Evolutionary conservation across 2,888 invertebrate species (phyloP).

Genomic region (Drosophila kanekoi): DNA sequence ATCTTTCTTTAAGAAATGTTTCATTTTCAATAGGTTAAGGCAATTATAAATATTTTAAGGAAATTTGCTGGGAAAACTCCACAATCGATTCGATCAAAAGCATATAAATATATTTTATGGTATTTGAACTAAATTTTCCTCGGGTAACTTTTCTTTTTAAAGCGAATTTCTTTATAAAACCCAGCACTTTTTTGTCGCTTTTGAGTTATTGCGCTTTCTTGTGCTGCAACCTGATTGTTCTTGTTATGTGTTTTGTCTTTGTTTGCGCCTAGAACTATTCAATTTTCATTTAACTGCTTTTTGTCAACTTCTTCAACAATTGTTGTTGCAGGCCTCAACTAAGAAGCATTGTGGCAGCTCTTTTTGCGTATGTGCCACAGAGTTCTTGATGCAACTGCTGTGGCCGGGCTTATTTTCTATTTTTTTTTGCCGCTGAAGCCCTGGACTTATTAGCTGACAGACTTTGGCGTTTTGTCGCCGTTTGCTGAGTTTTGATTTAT

Average conservation of each 20-base stretch:
- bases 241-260: background rate
- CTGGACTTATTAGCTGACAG: slow-evolving; percentile 42
- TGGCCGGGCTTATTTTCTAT: background rate
- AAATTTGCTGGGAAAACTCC: too few species aligned
- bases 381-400: slow-evolving; percentile 20
- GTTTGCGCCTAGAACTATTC: background rate
- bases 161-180: too few species aligned
- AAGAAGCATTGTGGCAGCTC: slow-evolving; percentile 24
- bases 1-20: too few species aligned
- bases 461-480: slow-evolving; percentile 33
- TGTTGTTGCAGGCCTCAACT: slow-evolving; percentile 16
- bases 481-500: slow-evolving; percentile 42
- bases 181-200: too few species aligned
- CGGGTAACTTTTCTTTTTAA: too few species aligned
- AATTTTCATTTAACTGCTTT: slow-evolving; percentile 1
- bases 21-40: too few species aligned
- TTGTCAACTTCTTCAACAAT: background rate
- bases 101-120: too few species aligned
- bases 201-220: too few species aligned
- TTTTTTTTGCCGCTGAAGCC: background rate
- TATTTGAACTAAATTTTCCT: too few species aligned
- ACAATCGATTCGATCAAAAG: too few species aligned
- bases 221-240: background rate
- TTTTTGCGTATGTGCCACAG: slow-evolving; percentile 17
- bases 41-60: too few species aligned